Base-by-base conservation (phyloP, 2,113 vertebrate species). In the Platysteira castanea region DNA sequence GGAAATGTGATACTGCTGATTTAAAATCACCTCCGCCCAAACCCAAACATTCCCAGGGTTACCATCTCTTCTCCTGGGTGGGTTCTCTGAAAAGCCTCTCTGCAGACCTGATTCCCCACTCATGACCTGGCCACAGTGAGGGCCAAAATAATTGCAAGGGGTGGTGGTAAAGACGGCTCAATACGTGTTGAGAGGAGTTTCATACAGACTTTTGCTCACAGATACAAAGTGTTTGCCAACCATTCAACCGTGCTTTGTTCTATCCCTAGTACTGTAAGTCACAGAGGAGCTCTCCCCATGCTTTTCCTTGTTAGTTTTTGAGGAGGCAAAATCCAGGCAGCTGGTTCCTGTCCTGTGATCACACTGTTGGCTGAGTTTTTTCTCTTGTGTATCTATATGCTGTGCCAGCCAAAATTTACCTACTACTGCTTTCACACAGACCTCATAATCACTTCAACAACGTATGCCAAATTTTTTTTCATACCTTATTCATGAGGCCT, bases 361-460 rank as follows among this genome's bases (percentile, higher is more conserved):
- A 94, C 90, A 65, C 73, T 92, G 60, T 94, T 97, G 95, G 93
- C 95, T 97, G 64, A 78, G 77, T 27, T 87, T 96, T 96, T 94
- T 90, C 96, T 96, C 95, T 82, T 92, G 93, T 96, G 93, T 92
- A 78, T 93, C 90, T 94, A 18, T 93, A 28, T 41, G 57, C 93
- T 87, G 82, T 97, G 96, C 96, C 93, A 96, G 95, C 88, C 95
- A 96, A 96, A 93, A 96, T 96, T 96, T 97, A 95, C 95, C 96
- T 95, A 96, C 90, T 96, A 96, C 93, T 78, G 96, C 83, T 95
- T 96, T 96, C 88, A 95, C 96, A 96, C 73, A 95, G 95, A 93
- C 87, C 92, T 93, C 93, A 90, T 97, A 96, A 97, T 96, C 83
- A 92, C 83, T 93, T 92, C 84, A 56, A 89, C 64, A 86, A 46